Conservation (phyloP, 2,888 invertebrate species). For the Drosophila merina region DNA sequence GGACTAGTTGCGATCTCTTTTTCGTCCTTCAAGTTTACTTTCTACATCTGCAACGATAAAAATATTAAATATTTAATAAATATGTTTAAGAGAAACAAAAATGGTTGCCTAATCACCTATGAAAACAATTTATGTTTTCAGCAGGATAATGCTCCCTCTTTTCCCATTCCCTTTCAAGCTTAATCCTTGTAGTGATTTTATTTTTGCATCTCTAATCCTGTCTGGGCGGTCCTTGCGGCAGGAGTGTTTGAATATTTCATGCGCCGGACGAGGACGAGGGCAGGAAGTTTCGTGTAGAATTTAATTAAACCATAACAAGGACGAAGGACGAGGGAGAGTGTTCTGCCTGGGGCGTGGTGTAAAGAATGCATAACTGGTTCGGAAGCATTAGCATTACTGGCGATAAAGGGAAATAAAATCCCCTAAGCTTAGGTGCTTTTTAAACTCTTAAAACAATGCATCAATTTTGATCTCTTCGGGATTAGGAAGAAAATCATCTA, state of each 20-base stretch:
- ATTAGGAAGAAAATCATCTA: not conserved
- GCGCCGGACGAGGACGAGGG: conserved; percentile 2
- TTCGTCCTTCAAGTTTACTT: not conserved
- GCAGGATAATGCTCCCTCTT: not conserved
- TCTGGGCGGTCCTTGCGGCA: conserved; percentile 34
- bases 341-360: conserved; percentile 12
- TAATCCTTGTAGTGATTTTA: conserved; percentile 22
- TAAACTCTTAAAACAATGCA: not conserved
- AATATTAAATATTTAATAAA: not conserved
- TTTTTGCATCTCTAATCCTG: conserved; percentile 29
- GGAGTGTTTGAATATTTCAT: conserved; percentile 39
- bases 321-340: not conserved
- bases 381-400: conserved; percentile 7
- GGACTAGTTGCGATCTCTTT: conserved; percentile 8
- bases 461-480: not conserved
- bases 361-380: conserved; percentile 30
- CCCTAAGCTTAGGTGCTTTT: not conserved
- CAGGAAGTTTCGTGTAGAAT: conserved; percentile 36
- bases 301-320: conserved; percentile 37
- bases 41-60: conserved; percentile 52
- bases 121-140: conserved; percentile 2
- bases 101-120: not conserved
- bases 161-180: conserved; percentile 1
- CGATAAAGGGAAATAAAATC: conserved; percentile 5
- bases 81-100: not conserved